phyloP scores from a whole-genome alignment of 37 sponge, comb jelly and placozoan species.

The Petrosia ficiformis region DNA sequence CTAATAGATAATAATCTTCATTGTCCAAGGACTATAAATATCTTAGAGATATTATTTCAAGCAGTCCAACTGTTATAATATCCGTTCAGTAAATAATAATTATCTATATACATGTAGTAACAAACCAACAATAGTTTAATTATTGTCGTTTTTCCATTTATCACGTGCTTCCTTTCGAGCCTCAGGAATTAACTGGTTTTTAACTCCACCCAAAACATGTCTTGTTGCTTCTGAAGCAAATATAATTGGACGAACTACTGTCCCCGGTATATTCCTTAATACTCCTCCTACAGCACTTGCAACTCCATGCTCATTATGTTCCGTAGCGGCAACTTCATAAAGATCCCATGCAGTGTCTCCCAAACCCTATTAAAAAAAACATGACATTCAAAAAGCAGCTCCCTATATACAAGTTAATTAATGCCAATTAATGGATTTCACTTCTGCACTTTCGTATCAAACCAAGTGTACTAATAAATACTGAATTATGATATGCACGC shows the following conservation, averaged over 20 bases:
- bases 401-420: not conserved
- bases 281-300: constrained; percentile 85
- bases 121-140: too few relatives aligned
- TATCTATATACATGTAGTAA: too few relatives aligned
- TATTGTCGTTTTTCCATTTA: constrained; percentile 80
- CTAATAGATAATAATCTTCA: too few relatives aligned
- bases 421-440: not conserved
- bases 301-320: constrained; percentile 76
- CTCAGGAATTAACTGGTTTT: constrained; percentile 90
- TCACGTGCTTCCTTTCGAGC: constrained; percentile 75
- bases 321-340: constrained; percentile 41
- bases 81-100: too few relatives aligned
- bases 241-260: constrained; percentile 78
- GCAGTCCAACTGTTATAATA: too few relatives aligned
- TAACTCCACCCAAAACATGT: constrained; percentile 81
- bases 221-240: constrained; percentile 80
- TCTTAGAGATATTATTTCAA: too few relatives aligned
- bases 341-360: constrained; percentile 67
- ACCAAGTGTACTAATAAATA: too few relatives aligned
- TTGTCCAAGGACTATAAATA: too few relatives aligned
- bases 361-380: constrained; percentile 59
- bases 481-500: too few relatives aligned
- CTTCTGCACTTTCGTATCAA: not conserved
- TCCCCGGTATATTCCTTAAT: constrained; percentile 70
- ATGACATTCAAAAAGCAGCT: not conserved